phyloP scores from a whole-genome alignment of 2,113 vertebrate genomes.

The Protomyctophum bolini region DNA sequence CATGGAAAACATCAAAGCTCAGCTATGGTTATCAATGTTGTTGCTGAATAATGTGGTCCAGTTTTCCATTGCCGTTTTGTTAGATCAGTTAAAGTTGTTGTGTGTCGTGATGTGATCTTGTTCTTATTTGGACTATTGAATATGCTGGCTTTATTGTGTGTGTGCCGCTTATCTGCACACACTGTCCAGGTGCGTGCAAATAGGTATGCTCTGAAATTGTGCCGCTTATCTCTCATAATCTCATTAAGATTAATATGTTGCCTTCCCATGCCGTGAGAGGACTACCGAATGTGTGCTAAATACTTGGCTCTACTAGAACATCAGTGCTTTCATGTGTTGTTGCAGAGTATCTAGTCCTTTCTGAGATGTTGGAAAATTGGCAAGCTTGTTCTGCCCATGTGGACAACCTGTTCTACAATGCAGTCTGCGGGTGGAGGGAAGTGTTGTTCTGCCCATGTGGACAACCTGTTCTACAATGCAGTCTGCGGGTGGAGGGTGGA shows the following conservation, averaged over 20 bases:
- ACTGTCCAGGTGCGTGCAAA: no score
- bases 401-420: conserved; percentile 23
- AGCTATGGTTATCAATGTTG: no score
- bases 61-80: neutral
- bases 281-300: neutral
- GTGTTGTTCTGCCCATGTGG: conserved; percentile 23
- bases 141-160: neutral
- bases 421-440: conserved; percentile 15
- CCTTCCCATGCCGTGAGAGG: neutral
- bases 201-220: no score
- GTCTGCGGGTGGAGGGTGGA: conserved; percentile 25
- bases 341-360: conserved; percentile 23
- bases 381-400: conserved; percentile 27
- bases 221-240: neutral
- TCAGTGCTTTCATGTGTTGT: conserved; percentile 7
- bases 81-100: no score
- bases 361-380: conserved; percentile 35
- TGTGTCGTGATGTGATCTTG: no score
- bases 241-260: neutral
- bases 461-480: conserved; percentile 21
- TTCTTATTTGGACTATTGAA: no score
- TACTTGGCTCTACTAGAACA: neutral
- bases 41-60: no score
- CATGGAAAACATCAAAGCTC: no score
- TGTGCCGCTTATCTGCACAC: neutral